A percentile compares a stretch with the other conserved stretches of the same genome.
phyloP scores from a whole-genome alignment of 35 echinoderm and acorn worm species.

The Holothuria glaberrima region DNA sequence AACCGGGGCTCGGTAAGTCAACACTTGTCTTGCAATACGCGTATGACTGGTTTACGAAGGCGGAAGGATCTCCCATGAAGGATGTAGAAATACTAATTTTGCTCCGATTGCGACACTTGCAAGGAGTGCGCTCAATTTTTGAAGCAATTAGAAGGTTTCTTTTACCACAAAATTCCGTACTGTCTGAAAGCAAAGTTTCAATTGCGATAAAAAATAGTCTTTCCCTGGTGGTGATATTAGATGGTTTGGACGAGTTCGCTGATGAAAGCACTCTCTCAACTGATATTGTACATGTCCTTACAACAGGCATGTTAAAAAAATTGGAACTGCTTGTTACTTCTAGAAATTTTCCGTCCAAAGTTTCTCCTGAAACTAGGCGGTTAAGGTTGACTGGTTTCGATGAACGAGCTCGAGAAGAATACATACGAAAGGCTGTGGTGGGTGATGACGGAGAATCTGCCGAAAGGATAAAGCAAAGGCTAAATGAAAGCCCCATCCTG shows the following conservation, averaged over 20 bases:
- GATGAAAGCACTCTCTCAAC: not conserved
- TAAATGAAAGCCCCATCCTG: not conserved
- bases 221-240: not conserved
- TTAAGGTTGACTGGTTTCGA: not conserved
- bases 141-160: not conserved
- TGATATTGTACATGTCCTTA: not conserved
- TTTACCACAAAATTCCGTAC: not conserved
- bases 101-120: not conserved
- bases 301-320: not conserved
- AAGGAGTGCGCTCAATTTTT: not conserved
- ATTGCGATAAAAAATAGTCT: not conserved
- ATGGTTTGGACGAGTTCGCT: not conserved
- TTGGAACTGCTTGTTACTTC: not conserved
- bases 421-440: not conserved
- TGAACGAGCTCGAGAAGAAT: not conserved
- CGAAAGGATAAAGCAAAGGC: not conserved
- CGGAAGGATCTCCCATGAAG: not conserved
- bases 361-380: not conserved
- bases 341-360: not conserved
- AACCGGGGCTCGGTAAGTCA: constrained; percentile 3
- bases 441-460: not conserved
- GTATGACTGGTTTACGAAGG: not conserved
- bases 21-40: not conserved
- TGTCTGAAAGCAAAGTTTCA: not conserved
- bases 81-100: not conserved